Evolutionary conservation across 2,797 vertebrate species (phyloP).

Genomic region (Syncerus caffer): DNA sequence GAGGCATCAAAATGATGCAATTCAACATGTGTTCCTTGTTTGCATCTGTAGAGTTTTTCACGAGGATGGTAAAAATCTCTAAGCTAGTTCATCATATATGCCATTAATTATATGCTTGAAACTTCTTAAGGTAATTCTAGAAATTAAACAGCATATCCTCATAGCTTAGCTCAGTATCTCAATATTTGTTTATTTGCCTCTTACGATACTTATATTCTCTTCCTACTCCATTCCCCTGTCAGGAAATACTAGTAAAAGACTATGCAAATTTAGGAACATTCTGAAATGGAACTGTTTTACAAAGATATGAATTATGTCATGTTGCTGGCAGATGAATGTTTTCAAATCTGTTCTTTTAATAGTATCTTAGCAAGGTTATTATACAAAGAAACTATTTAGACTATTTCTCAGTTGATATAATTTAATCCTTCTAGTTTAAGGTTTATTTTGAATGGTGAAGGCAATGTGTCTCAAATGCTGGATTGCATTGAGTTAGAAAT

Average conservation of each 20-base stretch:
- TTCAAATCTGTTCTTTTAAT: slow-evolving; percentile 19
- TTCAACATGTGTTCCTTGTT: background rate
- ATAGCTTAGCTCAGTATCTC: background rate
- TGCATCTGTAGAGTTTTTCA: background rate
- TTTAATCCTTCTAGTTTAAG: slow-evolving; percentile 43
- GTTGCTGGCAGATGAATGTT: background rate
- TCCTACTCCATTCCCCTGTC: background rate
- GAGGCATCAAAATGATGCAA: background rate
- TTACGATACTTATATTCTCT: background rate
- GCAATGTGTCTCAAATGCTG: background rate
- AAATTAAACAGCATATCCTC: background rate
- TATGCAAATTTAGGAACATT: background rate
- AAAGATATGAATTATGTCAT: background rate
- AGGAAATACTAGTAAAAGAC: background rate
- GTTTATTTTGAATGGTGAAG: slow-evolving; percentile 24
- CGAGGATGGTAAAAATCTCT: background rate
- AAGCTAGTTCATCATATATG: background rate
- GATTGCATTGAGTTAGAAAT: slow-evolving; percentile 33
- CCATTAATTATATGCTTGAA: background rate
- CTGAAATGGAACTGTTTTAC: background rate
- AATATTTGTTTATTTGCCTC: background rate
- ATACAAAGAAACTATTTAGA: background rate
- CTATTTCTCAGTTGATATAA: slow-evolving; percentile 51
- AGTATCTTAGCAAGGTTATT: slow-evolving; percentile 5
- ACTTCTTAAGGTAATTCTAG: background rate